Conservation (phyloP, 2,888 invertebrate genomes). For the Limnephilus rhombicus region DNA sequence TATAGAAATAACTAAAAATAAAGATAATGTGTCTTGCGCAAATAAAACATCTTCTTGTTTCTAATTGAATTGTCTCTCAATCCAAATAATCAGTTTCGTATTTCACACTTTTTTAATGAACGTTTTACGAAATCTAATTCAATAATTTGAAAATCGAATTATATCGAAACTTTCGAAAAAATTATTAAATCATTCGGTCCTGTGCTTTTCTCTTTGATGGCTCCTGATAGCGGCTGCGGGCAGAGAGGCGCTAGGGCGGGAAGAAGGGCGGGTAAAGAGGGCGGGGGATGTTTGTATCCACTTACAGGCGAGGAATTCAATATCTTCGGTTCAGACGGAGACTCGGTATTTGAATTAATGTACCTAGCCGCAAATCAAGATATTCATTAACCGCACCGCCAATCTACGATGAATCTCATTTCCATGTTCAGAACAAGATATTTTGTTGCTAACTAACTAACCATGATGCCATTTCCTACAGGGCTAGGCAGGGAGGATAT, state of each 20-base stretch:
- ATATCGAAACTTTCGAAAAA: background rate
- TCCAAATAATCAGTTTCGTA: no score
- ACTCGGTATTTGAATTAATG: background rate
- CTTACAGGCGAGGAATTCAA: conserved; percentile 22
- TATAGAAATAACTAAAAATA: no score
- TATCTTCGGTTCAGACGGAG: background rate
- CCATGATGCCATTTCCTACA: no score
- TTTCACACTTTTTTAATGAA: no score
- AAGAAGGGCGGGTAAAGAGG: background rate
- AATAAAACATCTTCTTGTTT: no score
- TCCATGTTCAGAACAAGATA: background rate
- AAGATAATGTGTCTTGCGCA: no score
- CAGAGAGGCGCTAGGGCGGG: background rate
- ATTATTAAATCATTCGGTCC: background rate
- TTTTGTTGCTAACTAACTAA: background rate
- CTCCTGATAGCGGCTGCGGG: background rate
- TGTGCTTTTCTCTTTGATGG: conserved; percentile 14
- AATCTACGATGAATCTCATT: background rate
- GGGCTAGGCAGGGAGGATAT: no score
- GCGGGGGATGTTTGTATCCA: conserved; percentile 20
- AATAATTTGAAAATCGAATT: no score
- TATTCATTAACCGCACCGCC: background rate
- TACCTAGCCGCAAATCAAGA: background rate
- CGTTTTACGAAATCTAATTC: no score
- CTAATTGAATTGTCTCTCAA: no score